These are phyloP conservation scores for Operophtera brumata DNA, from an alignment of 2,888 invertebrate genomes.

Conservation along the genomic window DNA sequence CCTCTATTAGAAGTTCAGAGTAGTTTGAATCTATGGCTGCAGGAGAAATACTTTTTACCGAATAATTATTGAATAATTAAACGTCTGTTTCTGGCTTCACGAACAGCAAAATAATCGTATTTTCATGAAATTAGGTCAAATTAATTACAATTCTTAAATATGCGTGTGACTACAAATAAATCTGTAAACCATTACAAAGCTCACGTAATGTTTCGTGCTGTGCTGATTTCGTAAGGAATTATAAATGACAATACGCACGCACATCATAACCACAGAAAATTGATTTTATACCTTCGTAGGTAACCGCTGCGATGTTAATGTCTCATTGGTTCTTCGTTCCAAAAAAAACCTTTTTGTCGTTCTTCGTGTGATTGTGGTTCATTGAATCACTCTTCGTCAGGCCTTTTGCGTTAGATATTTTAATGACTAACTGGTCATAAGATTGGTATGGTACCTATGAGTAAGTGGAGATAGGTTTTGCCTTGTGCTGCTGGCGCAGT, in stretches of 20 bases:
- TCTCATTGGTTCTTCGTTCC: no score
- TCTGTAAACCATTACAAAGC: slow-evolving; percentile 23
- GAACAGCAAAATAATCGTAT: no score
- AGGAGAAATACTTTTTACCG: background rate
- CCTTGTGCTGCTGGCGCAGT: no score
- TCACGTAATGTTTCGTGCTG: slow-evolving; percentile 50
- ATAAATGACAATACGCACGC: slow-evolving; percentile 49
- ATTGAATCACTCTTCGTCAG: no score
- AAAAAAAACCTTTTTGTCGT: no score
- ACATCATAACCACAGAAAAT: slow-evolving; percentile 26
- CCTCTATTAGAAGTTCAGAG: background rate
- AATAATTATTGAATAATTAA: no score
- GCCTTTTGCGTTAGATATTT: no score
- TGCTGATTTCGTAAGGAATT: slow-evolving; percentile 51
- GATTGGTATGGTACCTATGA: no score
- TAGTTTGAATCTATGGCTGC: background rate
- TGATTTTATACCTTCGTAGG: slow-evolving; percentile 7
- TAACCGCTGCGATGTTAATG: background rate
- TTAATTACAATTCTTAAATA: slow-evolving; percentile 8
- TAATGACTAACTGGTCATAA: no score
- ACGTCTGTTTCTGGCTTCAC: no score
- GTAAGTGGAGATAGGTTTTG: no score
- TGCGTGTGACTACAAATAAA: slow-evolving; percentile 27
- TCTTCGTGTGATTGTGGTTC: no score
- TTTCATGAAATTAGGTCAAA: slow-evolving; percentile 10